Evolutionary conservation across 2,888 invertebrate species (phyloP).

Genomic region (Paralinhomoeus sp.): DNA sequence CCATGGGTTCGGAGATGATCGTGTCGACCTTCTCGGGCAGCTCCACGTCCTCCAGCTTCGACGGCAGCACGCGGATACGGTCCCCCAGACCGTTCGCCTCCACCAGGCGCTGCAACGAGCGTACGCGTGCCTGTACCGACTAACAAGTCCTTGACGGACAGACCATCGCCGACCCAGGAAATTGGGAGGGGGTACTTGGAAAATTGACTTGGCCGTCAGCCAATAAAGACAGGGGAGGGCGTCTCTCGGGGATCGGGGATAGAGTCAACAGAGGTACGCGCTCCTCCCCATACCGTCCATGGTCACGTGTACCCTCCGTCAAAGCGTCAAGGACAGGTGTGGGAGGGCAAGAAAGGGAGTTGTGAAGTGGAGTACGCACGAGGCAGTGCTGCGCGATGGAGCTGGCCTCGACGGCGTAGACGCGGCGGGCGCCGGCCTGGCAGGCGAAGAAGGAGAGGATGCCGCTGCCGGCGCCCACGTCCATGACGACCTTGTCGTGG

Average conservation of each 20-base stretch:
- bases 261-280: too few species aligned
- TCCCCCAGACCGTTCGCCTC: slow-evolving; percentile 65
- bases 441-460: slow-evolving; percentile 93
- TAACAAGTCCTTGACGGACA: not conserved
- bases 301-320: too few species aligned
- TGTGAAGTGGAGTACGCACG: too few species aligned
- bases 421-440: slow-evolving; percentile 82
- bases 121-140: too few species aligned
- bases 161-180: not conserved
- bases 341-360: too few species aligned
- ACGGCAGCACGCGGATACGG: slow-evolving; percentile 71
- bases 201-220: too few species aligned
- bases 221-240: too few species aligned
- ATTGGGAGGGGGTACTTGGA: too few species aligned
- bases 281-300: too few species aligned
- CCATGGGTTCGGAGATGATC: slow-evolving; percentile 97
- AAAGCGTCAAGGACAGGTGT: too few species aligned
- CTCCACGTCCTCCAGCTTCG: slow-evolving; percentile 92
- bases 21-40: slow-evolving; percentile 83
- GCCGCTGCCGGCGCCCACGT: slow-evolving; percentile 95
- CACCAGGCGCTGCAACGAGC: slow-evolving; percentile 44
- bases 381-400: slow-evolving; percentile 93
- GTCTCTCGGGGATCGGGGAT: too few species aligned
- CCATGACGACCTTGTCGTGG: slow-evolving; percentile 53
- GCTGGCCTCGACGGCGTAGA: slow-evolving; percentile 97